Percentiles rank a stretch among this genome's conserved stretches.
Conservation (phyloP, 1,140 invertebrate species). For the Drosophila lacteicornis region DNA sequence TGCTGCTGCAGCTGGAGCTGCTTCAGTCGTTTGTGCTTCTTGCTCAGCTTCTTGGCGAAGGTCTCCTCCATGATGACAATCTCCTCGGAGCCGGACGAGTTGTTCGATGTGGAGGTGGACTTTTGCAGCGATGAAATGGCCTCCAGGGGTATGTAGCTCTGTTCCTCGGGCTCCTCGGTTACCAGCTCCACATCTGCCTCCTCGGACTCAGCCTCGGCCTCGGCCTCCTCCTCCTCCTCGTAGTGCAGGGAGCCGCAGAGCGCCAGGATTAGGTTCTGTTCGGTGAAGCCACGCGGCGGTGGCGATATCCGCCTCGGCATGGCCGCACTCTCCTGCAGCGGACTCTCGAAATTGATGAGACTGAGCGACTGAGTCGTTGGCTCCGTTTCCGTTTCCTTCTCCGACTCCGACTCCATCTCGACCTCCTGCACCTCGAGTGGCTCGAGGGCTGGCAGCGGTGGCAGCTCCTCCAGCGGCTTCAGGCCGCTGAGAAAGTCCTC, state of each 20-base stretch:
- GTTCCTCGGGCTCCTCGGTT: constrained; percentile 1
- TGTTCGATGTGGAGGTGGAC: constrained; percentile 63
- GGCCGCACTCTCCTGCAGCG: constrained; percentile 65
- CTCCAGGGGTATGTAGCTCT: constrained; percentile 16
- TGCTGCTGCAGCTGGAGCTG: constrained; percentile 50
- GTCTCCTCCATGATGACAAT: constrained; percentile 73
- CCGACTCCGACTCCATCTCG: not conserved
- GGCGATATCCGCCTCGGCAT: constrained; percentile 62
- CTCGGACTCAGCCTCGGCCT: not conserved
- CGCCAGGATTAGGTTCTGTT: constrained; percentile 77
- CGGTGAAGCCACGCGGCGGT: constrained; percentile 65
- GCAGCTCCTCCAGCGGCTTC: constrained; percentile 63
- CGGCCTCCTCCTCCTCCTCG: constrained; percentile 68
- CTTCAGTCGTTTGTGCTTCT: constrained; percentile 75
- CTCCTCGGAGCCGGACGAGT: constrained; percentile 78
- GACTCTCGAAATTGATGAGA: constrained; percentile 82
- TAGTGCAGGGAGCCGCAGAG: constrained; percentile 81
- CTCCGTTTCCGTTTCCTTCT: constrained; percentile 6
- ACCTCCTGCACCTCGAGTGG: constrained; percentile 51
- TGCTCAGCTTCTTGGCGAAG: constrained; percentile 66
- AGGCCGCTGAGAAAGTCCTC: constrained; percentile 66
- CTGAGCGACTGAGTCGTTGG: constrained; percentile 36
- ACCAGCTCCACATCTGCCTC: not conserved
- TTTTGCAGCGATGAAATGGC: constrained; percentile 35
- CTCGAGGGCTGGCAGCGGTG: constrained; percentile 73